Base-by-base conservation (phyloP, 1,140 invertebrate species). In the Oreohelix idahoensis region DNA sequence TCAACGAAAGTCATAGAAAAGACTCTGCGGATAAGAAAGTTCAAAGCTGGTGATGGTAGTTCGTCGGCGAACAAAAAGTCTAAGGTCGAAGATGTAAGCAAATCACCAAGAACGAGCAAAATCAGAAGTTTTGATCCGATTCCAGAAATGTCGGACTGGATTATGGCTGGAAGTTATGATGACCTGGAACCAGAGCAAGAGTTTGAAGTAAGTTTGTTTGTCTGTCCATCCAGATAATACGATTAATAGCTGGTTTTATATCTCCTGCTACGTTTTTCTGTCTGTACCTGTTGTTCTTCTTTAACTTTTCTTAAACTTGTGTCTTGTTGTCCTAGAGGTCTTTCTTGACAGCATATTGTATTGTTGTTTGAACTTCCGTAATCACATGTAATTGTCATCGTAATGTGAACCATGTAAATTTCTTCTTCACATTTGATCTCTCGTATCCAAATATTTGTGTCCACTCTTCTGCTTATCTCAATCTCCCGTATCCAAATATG, bases 151-250 rank as follows among this genome's bases (percentile, higher is more conserved):
- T 73, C 71, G 0, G n/a, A 42, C 20, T 42, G 71, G 71, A 73
- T 39, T n/a, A 42, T 73, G 23, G 38, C 71, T 4, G 38, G 5
- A 8, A 29, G 69, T 1, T 23, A n/a, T 42, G 26, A 73, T 1
- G 38, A 38, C 39, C 17, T 73, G 0, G 71, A 42, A 13, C 15
- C 38, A 20, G 71, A 42, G 1, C 71, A 73, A 20, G 71, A 73
- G 2, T 73, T 73, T 42, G 36, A 73, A 32, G 71, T 73, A 73
- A 73, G 71, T 66, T 11, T 73, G 4, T 39, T 26, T 39, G 69
- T 39, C 69, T 36, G 36, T 71, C 32, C 11, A 10, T 71, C n/a
- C n/a, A n/a, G n/a, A n/a, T n/a, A n/a, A n/a, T n/a, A n/a, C n/a
- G n/a, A n/a, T n/a, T n/a, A n/a, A 10, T 36, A 23, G 10, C 32